Evolutionary conservation across 2,113 vertebrate species (phyloP).

Genomic region (Romanogobio albipinnatus): DNA sequence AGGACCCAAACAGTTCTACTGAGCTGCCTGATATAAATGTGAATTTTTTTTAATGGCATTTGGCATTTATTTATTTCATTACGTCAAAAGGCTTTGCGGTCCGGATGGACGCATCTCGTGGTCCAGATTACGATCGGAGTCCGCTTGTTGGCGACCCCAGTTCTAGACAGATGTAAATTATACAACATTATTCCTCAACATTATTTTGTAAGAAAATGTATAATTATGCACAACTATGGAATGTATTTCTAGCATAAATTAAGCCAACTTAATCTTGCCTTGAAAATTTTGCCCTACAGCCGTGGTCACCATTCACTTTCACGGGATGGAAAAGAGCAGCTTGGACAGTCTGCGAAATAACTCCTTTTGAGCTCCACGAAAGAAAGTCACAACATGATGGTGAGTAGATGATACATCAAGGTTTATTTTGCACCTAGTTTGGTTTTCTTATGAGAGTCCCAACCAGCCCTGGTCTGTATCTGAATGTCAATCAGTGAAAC

Average conservation of each 20-base stretch:
- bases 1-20: no score
- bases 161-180: neutral
- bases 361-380: neutral
- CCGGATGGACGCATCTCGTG: no score
- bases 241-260: neutral
- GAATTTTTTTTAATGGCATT: no score
- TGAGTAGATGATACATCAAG: neutral
- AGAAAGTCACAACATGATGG: neutral
- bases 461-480: neutral
- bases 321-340: neutral
- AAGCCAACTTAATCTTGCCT: neutral
- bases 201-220: neutral
- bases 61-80: no score
- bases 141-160: no score
- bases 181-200: neutral
- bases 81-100: no score
- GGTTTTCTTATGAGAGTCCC: neutral
- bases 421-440: neutral
- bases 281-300: neutral
- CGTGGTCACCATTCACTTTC: neutral
- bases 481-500: conserved; percentile 15
- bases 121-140: no score
- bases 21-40: no score
- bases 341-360: neutral
- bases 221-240: neutral